phyloP scores from a whole-genome alignment of 1,140 invertebrate genomes.

The Sitophilus oryzae region DNA sequence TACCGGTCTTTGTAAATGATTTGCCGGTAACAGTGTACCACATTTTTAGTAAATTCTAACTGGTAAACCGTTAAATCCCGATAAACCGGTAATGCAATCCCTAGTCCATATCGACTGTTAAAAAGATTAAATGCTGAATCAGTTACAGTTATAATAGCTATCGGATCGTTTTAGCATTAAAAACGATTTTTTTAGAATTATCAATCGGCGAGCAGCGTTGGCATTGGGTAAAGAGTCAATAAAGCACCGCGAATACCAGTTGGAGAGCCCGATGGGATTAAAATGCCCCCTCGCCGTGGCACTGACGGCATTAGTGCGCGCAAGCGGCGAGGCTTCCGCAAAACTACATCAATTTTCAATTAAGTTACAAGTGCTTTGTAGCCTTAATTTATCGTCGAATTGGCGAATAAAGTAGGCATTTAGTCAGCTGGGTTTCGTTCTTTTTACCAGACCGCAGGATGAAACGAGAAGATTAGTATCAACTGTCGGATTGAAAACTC shows the following conservation, averaged over 20 bases:
- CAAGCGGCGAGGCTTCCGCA: not conserved
- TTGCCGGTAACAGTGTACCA: too few species aligned
- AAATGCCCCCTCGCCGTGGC: not conserved
- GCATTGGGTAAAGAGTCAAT: not conserved
- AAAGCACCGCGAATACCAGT: not conserved
- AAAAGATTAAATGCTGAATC: too few species aligned
- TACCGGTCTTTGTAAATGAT: too few species aligned
- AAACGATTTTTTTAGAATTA: too few species aligned
- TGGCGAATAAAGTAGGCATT: not conserved
- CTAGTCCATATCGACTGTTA: too few species aligned
- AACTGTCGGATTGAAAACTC: too few species aligned
- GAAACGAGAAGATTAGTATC: too few species aligned
- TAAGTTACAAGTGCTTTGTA: not conserved
- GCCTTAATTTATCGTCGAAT: not conserved
- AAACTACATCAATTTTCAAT: not conserved
- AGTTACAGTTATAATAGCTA: too few species aligned
- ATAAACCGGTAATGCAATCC: too few species aligned
- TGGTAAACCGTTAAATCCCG: too few species aligned
- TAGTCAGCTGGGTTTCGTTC: not conserved
- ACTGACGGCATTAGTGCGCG: not conserved
- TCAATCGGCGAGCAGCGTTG: not conserved
- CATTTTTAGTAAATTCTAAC: too few species aligned
- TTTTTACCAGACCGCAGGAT: too few species aligned
- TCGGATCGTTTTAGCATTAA: not conserved
- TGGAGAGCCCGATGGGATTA: not conserved